Conservation (phyloP, 2,113 vertebrate species). For the Ophiodon elongatus region DNA sequence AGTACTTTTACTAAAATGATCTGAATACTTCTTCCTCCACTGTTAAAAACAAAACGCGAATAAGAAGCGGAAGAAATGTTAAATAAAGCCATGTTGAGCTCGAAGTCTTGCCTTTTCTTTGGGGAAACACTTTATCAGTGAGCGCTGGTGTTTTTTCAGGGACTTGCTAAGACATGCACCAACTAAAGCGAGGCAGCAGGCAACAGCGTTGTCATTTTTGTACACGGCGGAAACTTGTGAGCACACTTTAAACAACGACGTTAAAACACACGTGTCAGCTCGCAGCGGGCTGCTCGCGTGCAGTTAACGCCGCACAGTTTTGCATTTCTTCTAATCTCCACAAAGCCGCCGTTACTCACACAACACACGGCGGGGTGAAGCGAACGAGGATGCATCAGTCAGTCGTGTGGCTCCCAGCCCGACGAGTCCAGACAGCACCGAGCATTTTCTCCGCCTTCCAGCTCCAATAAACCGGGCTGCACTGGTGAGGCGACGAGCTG, state of each 20-base stretch:
- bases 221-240: slow-evolving; percentile 53
- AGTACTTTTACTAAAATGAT: background rate
- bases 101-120: background rate
- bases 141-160: background rate
- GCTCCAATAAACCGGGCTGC: slow-evolving; percentile 38
- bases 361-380: slow-evolving; percentile 71
- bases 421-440: slow-evolving; percentile 63
- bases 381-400: slow-evolving; percentile 84
- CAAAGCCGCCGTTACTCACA: slow-evolving; percentile 73
- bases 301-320: background rate
- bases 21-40: background rate
- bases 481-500: slow-evolving; percentile 12
- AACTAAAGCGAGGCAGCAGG: background rate
- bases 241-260: slow-evolving; percentile 19
- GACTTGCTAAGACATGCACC: slow-evolving; percentile 61
- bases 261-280: background rate
- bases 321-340: background rate
- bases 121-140: background rate
- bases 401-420: slow-evolving; percentile 64
- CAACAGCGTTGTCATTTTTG: slow-evolving; percentile 35
- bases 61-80: background rate
- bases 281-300: background rate
- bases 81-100: background rate
- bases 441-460: slow-evolving; percentile 72
- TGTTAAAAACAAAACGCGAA: background rate